phyloP scores from a whole-genome alignment of 2,113 vertebrate genomes.

The Gymnarchus niloticus region DNA sequence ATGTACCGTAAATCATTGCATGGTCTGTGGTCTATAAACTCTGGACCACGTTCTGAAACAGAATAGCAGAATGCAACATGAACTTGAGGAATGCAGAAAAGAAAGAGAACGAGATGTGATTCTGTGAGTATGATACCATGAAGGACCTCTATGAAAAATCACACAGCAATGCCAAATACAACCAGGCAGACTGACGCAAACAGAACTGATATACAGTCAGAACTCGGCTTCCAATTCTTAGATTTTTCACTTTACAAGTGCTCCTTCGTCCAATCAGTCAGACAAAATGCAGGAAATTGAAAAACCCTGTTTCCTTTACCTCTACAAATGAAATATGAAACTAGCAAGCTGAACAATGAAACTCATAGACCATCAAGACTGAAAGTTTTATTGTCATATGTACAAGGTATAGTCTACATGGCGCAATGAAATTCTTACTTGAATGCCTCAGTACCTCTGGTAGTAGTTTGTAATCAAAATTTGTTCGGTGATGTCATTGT shows the following conservation, averaged over 20 bases:
- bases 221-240: too few species aligned
- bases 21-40: not conserved
- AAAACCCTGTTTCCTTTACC: not conserved
- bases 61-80: not conserved
- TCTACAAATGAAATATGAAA: not conserved
- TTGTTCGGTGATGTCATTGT: too few species aligned
- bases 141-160: not conserved
- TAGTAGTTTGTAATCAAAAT: not conserved
- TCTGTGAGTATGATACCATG: not conserved
- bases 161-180: too few species aligned
- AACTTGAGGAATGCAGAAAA: not conserved
- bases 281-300: not conserved
- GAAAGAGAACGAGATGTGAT: not conserved
- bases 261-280: not conserved
- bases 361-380: not conserved
- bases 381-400: too few species aligned
- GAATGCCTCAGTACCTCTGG: not conserved
- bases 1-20: not conserved
- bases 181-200: too few species aligned
- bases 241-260: not conserved
- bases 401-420: too few species aligned
- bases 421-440: too few species aligned
- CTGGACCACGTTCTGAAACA: not conserved
- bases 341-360: not conserved
- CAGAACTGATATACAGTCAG: too few species aligned